Base-by-base conservation (phyloP, 2,113 vertebrate species). In the Gymnogyps californianus region DNA sequence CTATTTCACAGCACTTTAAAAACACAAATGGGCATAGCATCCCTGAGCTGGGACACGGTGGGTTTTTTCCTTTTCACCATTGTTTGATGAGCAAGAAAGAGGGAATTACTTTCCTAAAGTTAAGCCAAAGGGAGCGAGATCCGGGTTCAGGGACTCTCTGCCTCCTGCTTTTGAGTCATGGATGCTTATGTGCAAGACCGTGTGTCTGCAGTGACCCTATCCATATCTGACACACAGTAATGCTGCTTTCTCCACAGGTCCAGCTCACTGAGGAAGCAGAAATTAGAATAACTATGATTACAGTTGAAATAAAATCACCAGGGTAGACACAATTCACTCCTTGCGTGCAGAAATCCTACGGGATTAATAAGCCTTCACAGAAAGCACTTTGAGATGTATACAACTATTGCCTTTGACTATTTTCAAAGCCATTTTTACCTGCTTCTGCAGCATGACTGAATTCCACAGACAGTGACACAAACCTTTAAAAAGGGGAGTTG, bases 211-310 rank as follows among this genome's bases (percentile, higher is more conserved):
- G 38, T 2, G 49, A 22, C 29, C 47, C 3, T 5, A 6, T 18
- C 74, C 40, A 5, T 1, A 13, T 11, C 72, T 25, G 38, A 7
- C 17, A 2, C 2, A 4, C 40, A 13, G 46, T 2, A 22, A 52
- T 2, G 11, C 34, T 22, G 72, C 85, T 54, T 40, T 3, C 51
- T 12, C 29, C 11, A 4, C 7, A 22, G 26, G 28, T 13, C 52
- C 72, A 11, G 52, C 20, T 29, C n/a, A 6, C 34, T 16, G 11
- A 22, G 75, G 74, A 34, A 44, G 47, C 61, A 62, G 61, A 26
- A 38, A 34, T 29, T 2, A 38, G 32, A 51, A 3, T 25, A 34
- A n/a, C 24, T 4, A 2, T 20, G 46, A 24, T 42, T 8, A 10
- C 2, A 36, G 36, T 1, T 11, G 42, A 57, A 46, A 86, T 55